These are phyloP conservation scores for Drosophila bifasciata DNA, from an alignment of 1,140 invertebrate genomes.

Conservation along the genomic window DNA sequence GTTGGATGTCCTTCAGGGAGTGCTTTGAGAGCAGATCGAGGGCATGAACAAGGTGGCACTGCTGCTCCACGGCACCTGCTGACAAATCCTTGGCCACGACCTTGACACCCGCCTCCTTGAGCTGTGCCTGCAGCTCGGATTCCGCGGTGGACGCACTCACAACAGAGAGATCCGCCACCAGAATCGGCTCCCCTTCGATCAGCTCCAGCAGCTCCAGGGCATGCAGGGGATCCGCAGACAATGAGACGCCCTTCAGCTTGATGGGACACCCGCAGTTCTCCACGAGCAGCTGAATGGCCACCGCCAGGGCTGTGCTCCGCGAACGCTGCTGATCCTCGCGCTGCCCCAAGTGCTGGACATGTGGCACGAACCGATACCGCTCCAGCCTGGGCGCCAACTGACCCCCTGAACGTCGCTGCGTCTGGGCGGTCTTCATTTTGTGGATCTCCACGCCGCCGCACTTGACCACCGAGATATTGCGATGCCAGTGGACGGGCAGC, in stretches of 20 bases:
- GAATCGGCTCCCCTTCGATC: constrained; percentile 87
- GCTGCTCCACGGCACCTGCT: constrained; percentile 86
- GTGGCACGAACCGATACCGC: constrained; percentile 92
- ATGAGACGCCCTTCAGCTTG: constrained; percentile 91
- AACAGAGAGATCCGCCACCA: constrained; percentile 86
- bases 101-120: constrained; percentile 85
- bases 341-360: constrained; percentile 85
- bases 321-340: constrained; percentile 84
- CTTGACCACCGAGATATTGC: constrained; percentile 90
- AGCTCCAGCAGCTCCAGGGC: constrained; percentile 85
- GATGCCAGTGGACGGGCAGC: constrained; percentile 89
- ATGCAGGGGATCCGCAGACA: constrained; percentile 87
- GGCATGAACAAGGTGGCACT: constrained; percentile 88
- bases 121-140: constrained; percentile 70
- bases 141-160: constrained; percentile 84
- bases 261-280: constrained; percentile 90
- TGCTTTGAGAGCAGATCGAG: constrained; percentile 86
- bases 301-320: constrained; percentile 86
- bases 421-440: constrained; percentile 95
- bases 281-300: constrained; percentile 88
- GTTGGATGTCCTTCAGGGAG: constrained; percentile 82
- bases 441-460: constrained; percentile 95
- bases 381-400: constrained; percentile 92
- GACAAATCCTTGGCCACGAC: constrained; percentile 85
- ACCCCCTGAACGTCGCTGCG: constrained; percentile 90